A percentile compares a stretch with the other conserved stretches of the same genome.
These are phyloP conservation scores for Sus scrofa DNA, from an alignment of 2,113 vertebrate species.

Conservation along the genomic window T2T-Sscrofa CM000820.6:139606501-139607000, in stretches of 20 bases:
- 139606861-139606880: background rate
- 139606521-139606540: background rate
- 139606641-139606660: rapidly evolving
- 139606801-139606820: conserved; percentile 2
- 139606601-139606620: no score
- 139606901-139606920: conserved; percentile 46
- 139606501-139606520: background rate
- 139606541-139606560: rapidly evolving
- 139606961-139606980: conserved; percentile 66
- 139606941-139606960: conserved; percentile 44
- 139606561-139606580: background rate
- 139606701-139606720: background rate
- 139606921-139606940: conserved; percentile 59
- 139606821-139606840: conserved; percentile 52
- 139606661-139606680: background rate
- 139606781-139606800: background rate
- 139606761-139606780: conserved; percentile 44
- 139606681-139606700: background rate
- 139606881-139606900: conserved; percentile 22
- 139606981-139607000: conserved; percentile 59
- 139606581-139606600: background rate
- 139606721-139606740: background rate
- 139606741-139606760: background rate
- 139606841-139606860: conserved; percentile 27
- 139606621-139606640: rapidly evolving